phyloP scores from a whole-genome alignment of 2,113 vertebrate species.

The Mesitornis unicolor region DNA sequence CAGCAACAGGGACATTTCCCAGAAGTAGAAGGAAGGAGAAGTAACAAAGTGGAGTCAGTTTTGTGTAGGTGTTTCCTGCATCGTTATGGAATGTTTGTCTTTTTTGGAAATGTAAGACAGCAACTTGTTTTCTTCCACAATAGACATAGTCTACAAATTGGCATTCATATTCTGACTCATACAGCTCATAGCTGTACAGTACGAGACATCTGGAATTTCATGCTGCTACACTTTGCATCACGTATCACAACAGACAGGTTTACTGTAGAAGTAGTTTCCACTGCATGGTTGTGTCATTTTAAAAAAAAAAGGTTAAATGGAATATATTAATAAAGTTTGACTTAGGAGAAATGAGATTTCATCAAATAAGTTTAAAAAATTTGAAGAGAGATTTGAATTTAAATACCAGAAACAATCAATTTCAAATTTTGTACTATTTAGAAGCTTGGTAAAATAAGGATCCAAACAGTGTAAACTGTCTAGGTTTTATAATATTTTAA shows the following conservation, averaged over 20 bases:
- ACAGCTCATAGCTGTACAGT: background rate
- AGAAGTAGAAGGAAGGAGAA: background rate
- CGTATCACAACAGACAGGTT: background rate
- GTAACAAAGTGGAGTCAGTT: background rate
- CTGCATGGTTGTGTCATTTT: background rate
- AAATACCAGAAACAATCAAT: background rate
- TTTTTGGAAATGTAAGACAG: background rate
- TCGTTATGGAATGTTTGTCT: fast-evolving
- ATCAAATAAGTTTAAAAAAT: background rate
- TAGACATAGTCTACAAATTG: background rate
- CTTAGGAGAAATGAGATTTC: background rate
- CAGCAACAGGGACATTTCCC: background rate
- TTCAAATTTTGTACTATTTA: background rate
- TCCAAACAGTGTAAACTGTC: background rate
- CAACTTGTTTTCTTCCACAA: background rate
- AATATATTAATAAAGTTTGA: background rate
- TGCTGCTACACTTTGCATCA: background rate
- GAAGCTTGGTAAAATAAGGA: background rate
- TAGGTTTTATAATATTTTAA: background rate
- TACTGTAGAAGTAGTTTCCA: background rate
- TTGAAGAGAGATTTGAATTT: background rate
- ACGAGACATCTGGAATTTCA: background rate
- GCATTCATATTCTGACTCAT: background rate
- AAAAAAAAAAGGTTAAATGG: background rate
- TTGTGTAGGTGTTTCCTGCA: background rate